Conservation (phyloP, 2,888 invertebrate species). For the Mylabris sibirica region DNA sequence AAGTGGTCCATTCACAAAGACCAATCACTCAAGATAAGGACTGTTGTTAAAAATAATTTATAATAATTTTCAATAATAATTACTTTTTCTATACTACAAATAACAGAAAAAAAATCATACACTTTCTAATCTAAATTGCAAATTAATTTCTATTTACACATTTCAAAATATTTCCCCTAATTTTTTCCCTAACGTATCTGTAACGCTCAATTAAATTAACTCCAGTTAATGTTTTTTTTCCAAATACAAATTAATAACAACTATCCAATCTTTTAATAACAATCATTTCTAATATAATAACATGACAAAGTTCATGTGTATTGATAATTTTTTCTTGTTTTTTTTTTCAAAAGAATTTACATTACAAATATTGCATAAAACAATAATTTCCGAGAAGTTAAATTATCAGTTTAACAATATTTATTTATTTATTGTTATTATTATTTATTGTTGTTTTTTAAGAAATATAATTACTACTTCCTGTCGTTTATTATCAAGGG, state of each 20-base stretch:
- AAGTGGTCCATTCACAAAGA: neutral
- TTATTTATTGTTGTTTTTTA: neutral
- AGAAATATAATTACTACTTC: neutral
- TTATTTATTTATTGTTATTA: neutral
- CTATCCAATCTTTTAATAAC: neutral
- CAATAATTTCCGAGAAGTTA: neutral
- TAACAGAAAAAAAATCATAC: neutral
- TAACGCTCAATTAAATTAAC: too few relatives aligned
- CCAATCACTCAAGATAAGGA: neutral
- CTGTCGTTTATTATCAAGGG: neutral
- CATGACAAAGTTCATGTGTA: neutral
- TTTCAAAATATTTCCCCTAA: neutral
- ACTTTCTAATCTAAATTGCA: neutral
- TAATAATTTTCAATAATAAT: neutral
- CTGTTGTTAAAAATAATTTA: neutral
- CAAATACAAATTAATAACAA: constrained; percentile 1
- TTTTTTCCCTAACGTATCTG: neutral
- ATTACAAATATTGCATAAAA: neutral
- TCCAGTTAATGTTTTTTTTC: neutral
- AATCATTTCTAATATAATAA: neutral
- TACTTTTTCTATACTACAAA: too few relatives aligned
- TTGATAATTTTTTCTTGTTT: neutral
- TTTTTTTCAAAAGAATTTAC: neutral
- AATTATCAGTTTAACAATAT: neutral
- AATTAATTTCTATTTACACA: neutral